Evolutionary conservation across 2,888 invertebrate species (phyloP), one percentile per base, ranked within the genome.

Genomic region (Athalia rosae): DNA sequence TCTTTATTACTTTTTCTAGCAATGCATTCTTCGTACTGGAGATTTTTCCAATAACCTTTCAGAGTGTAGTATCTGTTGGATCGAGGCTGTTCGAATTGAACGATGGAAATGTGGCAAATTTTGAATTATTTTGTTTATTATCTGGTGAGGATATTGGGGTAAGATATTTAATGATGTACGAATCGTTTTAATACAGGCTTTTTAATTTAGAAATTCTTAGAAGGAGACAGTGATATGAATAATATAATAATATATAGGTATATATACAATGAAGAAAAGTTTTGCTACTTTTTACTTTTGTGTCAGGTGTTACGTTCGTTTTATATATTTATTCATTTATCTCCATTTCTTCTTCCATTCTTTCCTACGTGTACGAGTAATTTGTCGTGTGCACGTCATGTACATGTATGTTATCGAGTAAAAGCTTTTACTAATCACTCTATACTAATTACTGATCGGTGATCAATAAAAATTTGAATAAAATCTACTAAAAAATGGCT

Each of bases 201-300:
- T 91, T 90, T 92, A 94, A 94, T 94, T 94, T 94, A 94, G 94
- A 94, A 94, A 94, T 93, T 91, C 91, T 93, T 94, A 92, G 94
- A 93, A 93, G 93, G 93, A 93, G 93, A 94, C 93, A 93, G 93
- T 93, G 93, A 93, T 93, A 94, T 94, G 94, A 94, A 91, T 87
- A 87, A 85, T 86, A 86, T 85, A 84, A 84, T 86, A 80, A 91
- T 90, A 91, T 3, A 91, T 90, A 91, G 7, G 8, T 11, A 53
- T 92, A 92, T 92, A 90, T 92, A 92, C 91, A 92, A 88, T 89
- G 89, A 89, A 90, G 91, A 90, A 89, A 89, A 85, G 84, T 82
- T 81, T 85, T 82, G 78, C 81, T 82, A 79, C 79, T 78, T 80
- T 80, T 77, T 80, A 76, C 77, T 77, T 81, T 69, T 50, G 53